Evolutionary conservation across 2,888 invertebrate genomes (phyloP).

Genomic region (Alloplasta piceator): DNA sequence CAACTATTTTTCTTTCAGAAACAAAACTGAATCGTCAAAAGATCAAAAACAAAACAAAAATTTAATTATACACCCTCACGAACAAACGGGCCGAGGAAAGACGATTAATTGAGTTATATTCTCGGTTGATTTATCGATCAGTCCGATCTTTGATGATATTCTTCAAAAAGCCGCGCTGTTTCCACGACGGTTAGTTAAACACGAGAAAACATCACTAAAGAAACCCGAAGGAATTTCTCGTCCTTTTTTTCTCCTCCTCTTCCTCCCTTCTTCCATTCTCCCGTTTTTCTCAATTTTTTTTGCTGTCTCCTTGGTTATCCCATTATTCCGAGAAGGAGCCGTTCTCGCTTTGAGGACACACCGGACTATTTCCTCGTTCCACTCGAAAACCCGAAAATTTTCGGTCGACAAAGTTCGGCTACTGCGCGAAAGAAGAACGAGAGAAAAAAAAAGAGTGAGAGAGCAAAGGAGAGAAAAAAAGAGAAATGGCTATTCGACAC

Average conservation of each 20-base stretch:
- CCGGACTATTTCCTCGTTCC: not conserved
- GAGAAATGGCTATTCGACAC: slow-evolving; percentile 65
- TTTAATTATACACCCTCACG: too few relatives aligned
- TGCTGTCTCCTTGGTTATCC: slow-evolving; percentile 27
- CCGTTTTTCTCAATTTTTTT: slow-evolving; percentile 15
- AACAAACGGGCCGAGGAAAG: not conserved
- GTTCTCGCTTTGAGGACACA: slow-evolving; percentile 3
- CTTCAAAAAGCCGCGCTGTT: slow-evolving; percentile 18
- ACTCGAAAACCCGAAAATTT: slow-evolving; percentile 20
- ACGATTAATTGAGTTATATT: slow-evolving; percentile 53
- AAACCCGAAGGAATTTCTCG: slow-evolving; percentile 39
- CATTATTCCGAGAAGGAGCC: slow-evolving; percentile 50
- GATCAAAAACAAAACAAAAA: too few relatives aligned
- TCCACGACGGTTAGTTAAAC: not conserved
- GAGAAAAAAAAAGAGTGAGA: not conserved
- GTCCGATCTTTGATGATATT: slow-evolving; percentile 44
- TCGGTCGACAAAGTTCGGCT: slow-evolving; percentile 3
- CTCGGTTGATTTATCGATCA: slow-evolving; percentile 48
- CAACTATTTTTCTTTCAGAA: too few relatives aligned
- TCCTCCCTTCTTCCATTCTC: slow-evolving; percentile 9
- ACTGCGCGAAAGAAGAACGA: too few relatives aligned
- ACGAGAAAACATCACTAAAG: slow-evolving; percentile 27
- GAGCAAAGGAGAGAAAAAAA: slow-evolving; percentile 15
- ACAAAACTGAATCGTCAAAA: too few relatives aligned
- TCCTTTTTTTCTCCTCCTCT: not conserved